phyloP scores from a whole-genome alignment of 2,113 vertebrate genomes.

The Rhinopomastus cyanomelas region DNA sequence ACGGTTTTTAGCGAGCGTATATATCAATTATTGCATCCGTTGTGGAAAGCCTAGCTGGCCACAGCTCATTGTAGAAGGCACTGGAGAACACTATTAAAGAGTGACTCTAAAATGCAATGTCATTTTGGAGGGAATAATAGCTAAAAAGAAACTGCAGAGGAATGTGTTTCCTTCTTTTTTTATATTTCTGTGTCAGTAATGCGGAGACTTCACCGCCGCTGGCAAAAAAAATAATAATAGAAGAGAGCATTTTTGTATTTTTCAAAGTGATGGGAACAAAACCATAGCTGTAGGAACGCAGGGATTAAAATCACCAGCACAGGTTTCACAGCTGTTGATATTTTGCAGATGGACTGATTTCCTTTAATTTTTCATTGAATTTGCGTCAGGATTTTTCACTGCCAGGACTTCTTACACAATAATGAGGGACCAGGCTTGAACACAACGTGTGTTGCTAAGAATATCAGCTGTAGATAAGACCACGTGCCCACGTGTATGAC shows the following conservation, averaged over 20 bases:
- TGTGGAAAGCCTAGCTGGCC: not conserved
- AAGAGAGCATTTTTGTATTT: not conserved
- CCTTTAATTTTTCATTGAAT: not conserved
- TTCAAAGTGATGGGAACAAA: not conserved
- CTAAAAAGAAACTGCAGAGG: not conserved
- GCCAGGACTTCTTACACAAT: not conserved
- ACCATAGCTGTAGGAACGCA: not conserved
- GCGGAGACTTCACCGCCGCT: not conserved
- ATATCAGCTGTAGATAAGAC: not conserved
- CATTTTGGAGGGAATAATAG: not conserved
- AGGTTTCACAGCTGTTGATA: not conserved
- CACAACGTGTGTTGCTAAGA: not conserved
- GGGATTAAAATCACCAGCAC: not conserved
- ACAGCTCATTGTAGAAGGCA: not conserved
- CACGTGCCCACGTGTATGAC: accelerated
- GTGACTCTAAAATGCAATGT: not conserved
- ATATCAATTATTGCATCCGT: not conserved
- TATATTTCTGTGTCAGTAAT: not conserved
- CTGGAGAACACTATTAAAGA: not conserved
- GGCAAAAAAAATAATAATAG: not conserved
- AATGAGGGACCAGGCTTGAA: not conserved
- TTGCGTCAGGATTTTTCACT: not conserved
- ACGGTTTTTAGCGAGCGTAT: not conserved
- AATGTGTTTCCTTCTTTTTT: not conserved
- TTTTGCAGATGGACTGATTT: not conserved